Evolutionary conservation across 2,113 vertebrate species (phyloP).

Genomic region (Osmerus eperlanus): DNA sequence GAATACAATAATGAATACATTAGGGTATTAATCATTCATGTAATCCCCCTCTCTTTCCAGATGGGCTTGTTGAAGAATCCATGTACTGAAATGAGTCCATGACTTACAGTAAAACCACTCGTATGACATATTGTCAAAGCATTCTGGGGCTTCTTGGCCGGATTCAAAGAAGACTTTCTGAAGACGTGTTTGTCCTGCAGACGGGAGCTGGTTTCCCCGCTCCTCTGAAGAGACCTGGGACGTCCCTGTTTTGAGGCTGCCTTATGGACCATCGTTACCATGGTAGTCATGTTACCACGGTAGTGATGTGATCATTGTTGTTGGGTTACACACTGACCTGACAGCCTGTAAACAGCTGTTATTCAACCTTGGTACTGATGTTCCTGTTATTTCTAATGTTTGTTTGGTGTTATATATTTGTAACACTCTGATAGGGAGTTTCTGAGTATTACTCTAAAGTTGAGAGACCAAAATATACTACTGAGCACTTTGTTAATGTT

Average conservation of each 20-base stretch:
- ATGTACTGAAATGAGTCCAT: constrained; percentile 66
- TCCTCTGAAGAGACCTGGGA: constrained; percentile 8
- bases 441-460: constrained; percentile 29
- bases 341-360: constrained; percentile 16
- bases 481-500: constrained; percentile 56
- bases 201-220: constrained; percentile 19
- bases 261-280: no score
- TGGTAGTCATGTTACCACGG: no score
- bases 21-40: no score
- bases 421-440: constrained; percentile 14
- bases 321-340: no score
- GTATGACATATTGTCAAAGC: constrained; percentile 76
- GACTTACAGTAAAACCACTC: constrained; percentile 54
- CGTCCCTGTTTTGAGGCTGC: background rate
- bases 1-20: no score
- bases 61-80: constrained; percentile 60
- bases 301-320: no score
- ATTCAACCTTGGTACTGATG: constrained; percentile 24
- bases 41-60: constrained; percentile 48
- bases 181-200: background rate
- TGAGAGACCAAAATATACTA: constrained; percentile 41
- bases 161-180: constrained; percentile 36
- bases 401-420: background rate
- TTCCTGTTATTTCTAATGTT: background rate
- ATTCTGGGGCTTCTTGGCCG: constrained; percentile 27